A percentile compares a stretch with the other conserved stretches of the same genome.
Conservation (phyloP, 1,140 invertebrate species). For the Danaus plexippus region DNA sequence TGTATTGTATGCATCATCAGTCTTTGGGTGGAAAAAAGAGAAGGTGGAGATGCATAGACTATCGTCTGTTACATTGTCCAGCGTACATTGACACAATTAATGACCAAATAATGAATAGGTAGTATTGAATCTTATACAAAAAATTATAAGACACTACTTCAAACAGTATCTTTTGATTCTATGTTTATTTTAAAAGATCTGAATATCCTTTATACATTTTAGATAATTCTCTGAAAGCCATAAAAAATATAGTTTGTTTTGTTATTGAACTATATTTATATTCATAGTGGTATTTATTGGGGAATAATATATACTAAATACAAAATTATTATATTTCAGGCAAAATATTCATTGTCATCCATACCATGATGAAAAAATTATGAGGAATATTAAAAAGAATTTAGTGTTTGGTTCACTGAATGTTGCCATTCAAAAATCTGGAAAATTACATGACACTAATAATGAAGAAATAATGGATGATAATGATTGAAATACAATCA, state of each 20-base stretch:
- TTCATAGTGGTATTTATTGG: no score
- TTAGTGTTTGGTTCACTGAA: constrained; percentile 13
- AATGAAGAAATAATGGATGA: not conserved
- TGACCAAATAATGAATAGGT: constrained; percentile 38
- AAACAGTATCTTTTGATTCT: no score
- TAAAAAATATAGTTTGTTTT: no score
- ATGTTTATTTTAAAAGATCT: no score
- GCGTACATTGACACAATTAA: constrained; percentile 40
- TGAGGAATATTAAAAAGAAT: constrained; percentile 25
- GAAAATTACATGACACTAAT: not conserved
- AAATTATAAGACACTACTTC: not conserved
- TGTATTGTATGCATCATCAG: constrained; percentile 42
- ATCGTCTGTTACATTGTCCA: constrained; percentile 33
- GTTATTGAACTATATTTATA: no score
- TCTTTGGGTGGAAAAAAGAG: constrained; percentile 29
- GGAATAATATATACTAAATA: no score
- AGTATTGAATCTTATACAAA: constrained; percentile 6
- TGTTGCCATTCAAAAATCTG: constrained; percentile 22
- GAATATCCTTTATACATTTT: no score
- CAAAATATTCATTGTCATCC: constrained; percentile 24
- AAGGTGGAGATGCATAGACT: constrained; percentile 53
- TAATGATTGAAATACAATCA: constrained; percentile 4
- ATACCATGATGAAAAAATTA: constrained; percentile 28
- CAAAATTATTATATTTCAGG: constrained; percentile 17
- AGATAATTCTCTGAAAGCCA: no score